Base-by-base conservation (phyloP, 1,140 invertebrate genomes). In the Anoplophora glabripennis region DNA sequence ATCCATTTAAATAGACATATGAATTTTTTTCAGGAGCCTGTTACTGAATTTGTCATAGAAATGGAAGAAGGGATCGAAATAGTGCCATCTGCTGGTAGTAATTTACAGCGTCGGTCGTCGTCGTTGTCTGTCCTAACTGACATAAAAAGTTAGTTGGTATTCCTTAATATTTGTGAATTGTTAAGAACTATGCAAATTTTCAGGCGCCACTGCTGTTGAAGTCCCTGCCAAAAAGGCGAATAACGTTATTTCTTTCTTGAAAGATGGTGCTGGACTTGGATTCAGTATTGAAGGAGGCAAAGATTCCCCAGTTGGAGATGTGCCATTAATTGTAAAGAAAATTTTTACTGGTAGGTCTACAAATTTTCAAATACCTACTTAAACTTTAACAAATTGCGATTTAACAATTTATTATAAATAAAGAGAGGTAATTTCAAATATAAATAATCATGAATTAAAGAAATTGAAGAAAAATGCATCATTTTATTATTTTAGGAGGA, bases 201-300 rank as follows among this genome's bases (percentile, higher is more conserved):
- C 17, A 64, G 61, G 15, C 41, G 33, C 21, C 33, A 14, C 17
- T 8, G 15, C 38, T 41, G 21, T 10, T 18, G 36, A 18, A 15
- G 9, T 56, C 7, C 17, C 37, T 38, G 33, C 37, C 5, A 70
- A 64, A 47, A 63, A 53, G 18, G 60, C 60, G n/a, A 70, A 64
- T 11, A 48, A 66, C 49, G 56, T 54, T n/a, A 81, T 93, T 37
- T 83, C 83, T 53, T 83, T 94, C 63, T 80, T 84, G 12, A 96
- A 96, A 72, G 93, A 94, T 66, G 90, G 88, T 58, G 89, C 90
- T 59, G 93, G 93, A 8, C 80, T 96, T 38, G 94, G 94, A 41
- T 95, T 97, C 74, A 93, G 92, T 69, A 82, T 97, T 40, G 92
- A 96, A 72, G 94, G 94, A 53, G 94, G 94, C 15, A 87, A 89